These are phyloP conservation scores for Xiphophorus maculatus DNA, from an alignment of 2,113 vertebrate species.

Conservation along the genomic window DNA sequence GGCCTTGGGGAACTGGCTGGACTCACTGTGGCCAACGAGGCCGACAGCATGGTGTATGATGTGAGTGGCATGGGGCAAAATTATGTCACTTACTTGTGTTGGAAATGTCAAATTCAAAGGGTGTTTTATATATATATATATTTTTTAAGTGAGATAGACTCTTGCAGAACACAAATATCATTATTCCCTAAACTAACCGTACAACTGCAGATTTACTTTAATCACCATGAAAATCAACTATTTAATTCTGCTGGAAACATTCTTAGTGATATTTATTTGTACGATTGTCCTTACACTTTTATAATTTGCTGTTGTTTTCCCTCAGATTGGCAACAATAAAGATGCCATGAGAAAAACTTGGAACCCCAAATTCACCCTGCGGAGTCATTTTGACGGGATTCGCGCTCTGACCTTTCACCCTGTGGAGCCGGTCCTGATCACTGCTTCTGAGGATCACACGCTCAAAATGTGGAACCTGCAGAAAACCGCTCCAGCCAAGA, in stretches of 20 bases:
- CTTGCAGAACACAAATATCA: background rate
- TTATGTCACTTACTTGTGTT: no score
- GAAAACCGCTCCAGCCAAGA: slow-evolving; percentile 96
- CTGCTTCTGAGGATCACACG: slow-evolving; percentile 97
- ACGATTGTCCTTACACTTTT: background rate
- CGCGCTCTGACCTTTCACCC: slow-evolving; percentile 95
- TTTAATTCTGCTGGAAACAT: background rate
- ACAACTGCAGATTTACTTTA: background rate
- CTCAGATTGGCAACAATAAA: slow-evolving; percentile 95
- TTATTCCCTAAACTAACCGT: background rate
- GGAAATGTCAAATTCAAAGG: no score
- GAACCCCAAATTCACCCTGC: slow-evolving; percentile 98
- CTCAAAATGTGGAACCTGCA: slow-evolving; percentile 99
- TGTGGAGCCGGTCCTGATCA: slow-evolving; percentile 93
- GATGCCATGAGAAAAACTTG: slow-evolving; percentile 97
- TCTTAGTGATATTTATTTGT: background rate
- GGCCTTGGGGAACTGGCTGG: slow-evolving; percentile 96
- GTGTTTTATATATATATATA: no score
- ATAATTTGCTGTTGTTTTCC: background rate
- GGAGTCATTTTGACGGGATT: slow-evolving; percentile 98
- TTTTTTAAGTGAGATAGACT: background rate
- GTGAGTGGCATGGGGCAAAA: slow-evolving; percentile 79
- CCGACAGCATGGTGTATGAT: slow-evolving; percentile 92
- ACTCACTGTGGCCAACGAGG: slow-evolving; percentile 98
- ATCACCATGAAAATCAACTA: background rate